Conservation (phyloP, 2,888 invertebrate genomes). For the Meteorus cinctellus region DNA sequence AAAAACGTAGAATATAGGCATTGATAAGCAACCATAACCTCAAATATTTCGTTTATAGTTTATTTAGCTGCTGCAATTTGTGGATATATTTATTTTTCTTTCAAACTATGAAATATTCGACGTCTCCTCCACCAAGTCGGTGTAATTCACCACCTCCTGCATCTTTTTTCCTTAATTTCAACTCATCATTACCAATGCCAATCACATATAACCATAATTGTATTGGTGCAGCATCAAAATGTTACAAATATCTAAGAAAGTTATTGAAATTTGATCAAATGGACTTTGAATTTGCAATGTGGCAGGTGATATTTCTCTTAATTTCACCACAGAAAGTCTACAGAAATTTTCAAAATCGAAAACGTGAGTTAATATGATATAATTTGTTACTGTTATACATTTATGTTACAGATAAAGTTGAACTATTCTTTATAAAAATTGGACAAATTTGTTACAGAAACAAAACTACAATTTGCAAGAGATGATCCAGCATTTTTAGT, state of each 20-base stretch:
- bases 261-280: constrained; percentile 95
- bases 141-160: constrained; percentile 68
- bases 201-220: constrained; percentile 78
- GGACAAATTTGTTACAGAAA: constrained; percentile 79
- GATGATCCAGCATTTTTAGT: constrained; percentile 99
- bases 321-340: constrained; percentile 97
- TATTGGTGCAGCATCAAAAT: constrained; percentile 89
- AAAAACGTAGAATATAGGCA: too few species aligned
- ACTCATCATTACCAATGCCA: constrained; percentile 82
- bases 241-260: constrained; percentile 89
- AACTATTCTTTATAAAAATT: background rate
- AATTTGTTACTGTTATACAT: constrained; percentile 12
- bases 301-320: constrained; percentile 98
- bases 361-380: constrained; percentile 81
- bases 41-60: too few species aligned
- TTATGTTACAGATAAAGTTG: background rate
- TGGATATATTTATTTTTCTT: too few species aligned
- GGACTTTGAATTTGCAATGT: constrained; percentile 99
- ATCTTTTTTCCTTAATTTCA: constrained; percentile 60
- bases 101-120: constrained; percentile 77
- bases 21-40: too few species aligned
- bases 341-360: constrained; percentile 97
- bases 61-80: too few species aligned
- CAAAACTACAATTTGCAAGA: constrained; percentile 98
- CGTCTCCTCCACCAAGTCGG: constrained; percentile 77